These are phyloP conservation scores for Lamprotornis superbus DNA, from an alignment of 2,113 vertebrate species.

Conservation along the genomic window DNA sequence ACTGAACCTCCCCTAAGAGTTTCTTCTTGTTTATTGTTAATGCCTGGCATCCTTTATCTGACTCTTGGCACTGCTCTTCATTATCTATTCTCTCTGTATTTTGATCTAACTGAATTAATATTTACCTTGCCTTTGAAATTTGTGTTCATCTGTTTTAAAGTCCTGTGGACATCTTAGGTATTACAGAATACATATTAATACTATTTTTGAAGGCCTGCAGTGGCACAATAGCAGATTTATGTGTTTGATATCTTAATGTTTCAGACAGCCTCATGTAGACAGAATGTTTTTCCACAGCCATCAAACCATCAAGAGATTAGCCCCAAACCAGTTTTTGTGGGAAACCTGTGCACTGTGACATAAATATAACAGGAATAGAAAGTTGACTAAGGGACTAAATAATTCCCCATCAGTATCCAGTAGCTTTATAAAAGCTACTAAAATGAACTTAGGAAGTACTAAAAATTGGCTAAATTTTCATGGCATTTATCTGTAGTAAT, in stretches of 20 bases:
- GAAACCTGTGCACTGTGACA: background rate
- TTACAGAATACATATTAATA: background rate
- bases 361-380: background rate
- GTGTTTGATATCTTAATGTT: background rate
- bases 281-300: background rate
- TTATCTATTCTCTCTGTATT: background rate
- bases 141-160: background rate
- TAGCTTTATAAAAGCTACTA: background rate
- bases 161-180: background rate
- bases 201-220: background rate
- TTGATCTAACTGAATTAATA: background rate
- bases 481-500: background rate
- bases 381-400: background rate
- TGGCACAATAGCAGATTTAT: background rate
- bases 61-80: background rate
- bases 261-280: background rate
- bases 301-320: background rate
- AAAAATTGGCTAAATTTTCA: background rate
- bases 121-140: background rate
- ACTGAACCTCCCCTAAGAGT: background rate
- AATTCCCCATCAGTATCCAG: background rate
- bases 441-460: background rate
- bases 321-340: background rate
- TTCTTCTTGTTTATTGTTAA: background rate
- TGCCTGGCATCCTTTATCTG: background rate